These are phyloP conservation scores for Steromphala cineraria DNA, from an alignment of 2,888 invertebrate species.

Conservation along the genomic window DNA sequence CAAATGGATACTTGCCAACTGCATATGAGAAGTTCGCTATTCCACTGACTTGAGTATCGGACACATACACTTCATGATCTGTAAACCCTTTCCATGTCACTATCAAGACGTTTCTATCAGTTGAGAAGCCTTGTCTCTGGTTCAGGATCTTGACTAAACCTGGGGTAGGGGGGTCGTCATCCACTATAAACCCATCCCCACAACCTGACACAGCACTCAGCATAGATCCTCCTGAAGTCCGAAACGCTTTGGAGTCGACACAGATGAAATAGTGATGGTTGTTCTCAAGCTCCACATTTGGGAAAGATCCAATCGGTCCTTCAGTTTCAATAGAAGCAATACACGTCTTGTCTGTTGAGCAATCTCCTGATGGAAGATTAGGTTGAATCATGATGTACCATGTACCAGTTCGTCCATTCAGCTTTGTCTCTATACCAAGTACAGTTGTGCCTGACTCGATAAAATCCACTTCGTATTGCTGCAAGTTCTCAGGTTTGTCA, in stretches of 20 bases:
- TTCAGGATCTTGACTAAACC: constrained; percentile 21
- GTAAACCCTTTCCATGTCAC: constrained; percentile 23
- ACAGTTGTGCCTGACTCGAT: neutral
- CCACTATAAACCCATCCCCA: constrained; percentile 31
- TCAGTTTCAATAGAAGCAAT: neutral
- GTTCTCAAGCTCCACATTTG: neutral
- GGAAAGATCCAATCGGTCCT: neutral
- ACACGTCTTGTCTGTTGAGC: neutral
- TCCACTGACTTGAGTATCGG: neutral
- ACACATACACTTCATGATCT: neutral
- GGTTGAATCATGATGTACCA: constrained; percentile 22
- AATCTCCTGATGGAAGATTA: neutral
- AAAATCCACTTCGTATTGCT: constrained; percentile 3
- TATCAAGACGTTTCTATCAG: constrained; percentile 4
- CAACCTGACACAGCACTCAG: neutral
- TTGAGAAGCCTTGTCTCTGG: constrained; percentile 19
- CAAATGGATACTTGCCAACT: constrained; percentile 17
- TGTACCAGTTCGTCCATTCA: neutral
- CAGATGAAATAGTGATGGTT: neutral
- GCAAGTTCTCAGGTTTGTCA: neutral
- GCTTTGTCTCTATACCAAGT: neutral
- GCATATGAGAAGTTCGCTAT: constrained; percentile 25
- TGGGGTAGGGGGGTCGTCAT: constrained; percentile 17
- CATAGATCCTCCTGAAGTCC: neutral
- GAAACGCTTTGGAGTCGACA: neutral